Conservation (phyloP, 2,888 invertebrate species). For the Ariolimax columbianus region DNA sequence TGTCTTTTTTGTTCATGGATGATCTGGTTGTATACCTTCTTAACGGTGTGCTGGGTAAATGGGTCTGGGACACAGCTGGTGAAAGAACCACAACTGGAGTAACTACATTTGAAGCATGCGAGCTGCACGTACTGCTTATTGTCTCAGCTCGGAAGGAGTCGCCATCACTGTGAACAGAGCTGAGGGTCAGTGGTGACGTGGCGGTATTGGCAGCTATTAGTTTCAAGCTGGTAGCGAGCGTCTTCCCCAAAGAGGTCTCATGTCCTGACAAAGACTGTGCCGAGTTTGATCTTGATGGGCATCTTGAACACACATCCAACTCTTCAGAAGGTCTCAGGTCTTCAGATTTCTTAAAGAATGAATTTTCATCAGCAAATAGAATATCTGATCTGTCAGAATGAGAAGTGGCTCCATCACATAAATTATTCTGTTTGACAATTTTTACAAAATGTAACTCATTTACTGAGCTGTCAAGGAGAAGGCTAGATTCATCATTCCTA, state of each 20-base stretch:
- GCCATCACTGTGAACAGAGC: slow-evolving; percentile 9
- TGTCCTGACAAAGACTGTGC: slow-evolving; percentile 27
- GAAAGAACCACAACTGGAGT: slow-evolving; percentile 40
- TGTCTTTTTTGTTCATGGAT: slow-evolving; percentile 17
- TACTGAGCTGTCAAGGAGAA: background rate
- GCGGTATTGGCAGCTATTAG: slow-evolving; percentile 45
- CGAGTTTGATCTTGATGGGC: slow-evolving; percentile 38
- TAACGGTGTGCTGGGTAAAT: background rate
- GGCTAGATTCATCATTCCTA: background rate
- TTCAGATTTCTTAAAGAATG: background rate
- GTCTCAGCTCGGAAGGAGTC: slow-evolving; percentile 8
- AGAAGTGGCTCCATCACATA: background rate
- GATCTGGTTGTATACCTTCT: slow-evolving; percentile 28
- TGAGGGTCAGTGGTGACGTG: slow-evolving; percentile 22
- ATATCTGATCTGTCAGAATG: background rate
- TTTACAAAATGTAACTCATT: slow-evolving; percentile 13
- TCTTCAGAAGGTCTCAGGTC: slow-evolving; percentile 16
- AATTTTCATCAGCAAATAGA: background rate
- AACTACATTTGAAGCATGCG: slow-evolving; percentile 20
- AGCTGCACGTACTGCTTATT: slow-evolving; percentile 10
- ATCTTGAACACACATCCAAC: slow-evolving; percentile 3
- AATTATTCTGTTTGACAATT: slow-evolving; percentile 2
- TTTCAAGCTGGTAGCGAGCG: slow-evolving; percentile 45
- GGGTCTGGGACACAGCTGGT: background rate
- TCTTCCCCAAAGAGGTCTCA: slow-evolving; percentile 47